Percentiles rank a stretch among this genome's conserved stretches.
phyloP scores from a whole-genome alignment of 2,113 vertebrate genomes.

The Tautogolabrus adspersus region DNA sequence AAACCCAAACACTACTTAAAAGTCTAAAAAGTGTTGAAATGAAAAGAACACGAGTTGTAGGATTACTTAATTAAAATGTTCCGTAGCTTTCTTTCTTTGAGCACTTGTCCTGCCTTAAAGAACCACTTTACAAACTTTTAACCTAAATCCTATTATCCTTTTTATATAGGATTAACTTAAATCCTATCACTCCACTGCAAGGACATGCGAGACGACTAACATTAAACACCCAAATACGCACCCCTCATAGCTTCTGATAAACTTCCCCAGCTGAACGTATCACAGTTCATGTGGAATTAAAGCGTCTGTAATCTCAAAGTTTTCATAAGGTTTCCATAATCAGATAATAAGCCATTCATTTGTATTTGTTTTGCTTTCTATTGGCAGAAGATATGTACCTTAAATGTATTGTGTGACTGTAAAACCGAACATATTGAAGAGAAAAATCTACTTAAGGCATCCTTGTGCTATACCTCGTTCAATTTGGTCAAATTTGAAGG shows the following conservation, averaged over 20 bases:
- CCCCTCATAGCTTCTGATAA: constrained; percentile 19
- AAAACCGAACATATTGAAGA: neutral
- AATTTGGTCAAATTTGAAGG: too few species aligned
- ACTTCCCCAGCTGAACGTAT: constrained; percentile 14
- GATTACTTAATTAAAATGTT: constrained; percentile 18
- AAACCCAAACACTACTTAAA: constrained; percentile 12
- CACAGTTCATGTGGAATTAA: constrained; percentile 10
- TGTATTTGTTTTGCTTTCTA: neutral
- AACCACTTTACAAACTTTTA: constrained; percentile 40
- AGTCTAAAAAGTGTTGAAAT: constrained; percentile 24
- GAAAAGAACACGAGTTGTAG: constrained; percentile 11
- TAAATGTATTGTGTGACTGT: neutral
- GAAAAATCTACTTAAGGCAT: neutral
- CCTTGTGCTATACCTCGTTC: too few species aligned
- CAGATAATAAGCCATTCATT: constrained; percentile 12
- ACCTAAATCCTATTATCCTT: constrained; percentile 43
- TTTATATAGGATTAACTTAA: constrained; percentile 54
- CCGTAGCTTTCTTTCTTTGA: neutral
- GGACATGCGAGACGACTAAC: constrained; percentile 39
- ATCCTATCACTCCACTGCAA: constrained; percentile 50
- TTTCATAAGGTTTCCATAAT: neutral
- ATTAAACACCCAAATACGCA: constrained; percentile 31
- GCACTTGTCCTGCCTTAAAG: constrained; percentile 15
- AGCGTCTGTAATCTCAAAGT: neutral
- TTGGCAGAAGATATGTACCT: constrained; percentile 4